Conservation (phyloP, 2,113 vertebrate genomes). For the Aramus guarauna region DNA sequence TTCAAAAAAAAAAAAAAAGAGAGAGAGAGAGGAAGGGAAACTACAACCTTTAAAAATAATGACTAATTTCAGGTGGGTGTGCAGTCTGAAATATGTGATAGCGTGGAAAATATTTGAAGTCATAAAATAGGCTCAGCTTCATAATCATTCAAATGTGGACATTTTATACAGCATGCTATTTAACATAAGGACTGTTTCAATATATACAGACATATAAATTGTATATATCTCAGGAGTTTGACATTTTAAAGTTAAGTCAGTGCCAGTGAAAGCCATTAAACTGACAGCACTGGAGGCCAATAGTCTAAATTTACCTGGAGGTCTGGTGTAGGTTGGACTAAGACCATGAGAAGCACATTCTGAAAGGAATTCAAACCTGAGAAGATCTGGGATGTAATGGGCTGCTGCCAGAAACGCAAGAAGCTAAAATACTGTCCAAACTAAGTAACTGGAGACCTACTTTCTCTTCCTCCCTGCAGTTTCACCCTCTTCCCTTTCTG, state of each 20-base stretch:
- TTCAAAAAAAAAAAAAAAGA: too few species aligned
- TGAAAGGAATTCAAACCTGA: neutral
- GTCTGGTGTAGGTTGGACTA: neutral
- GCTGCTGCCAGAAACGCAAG: neutral
- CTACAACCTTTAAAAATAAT: neutral
- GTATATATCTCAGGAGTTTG: neutral
- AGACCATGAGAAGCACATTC: neutral
- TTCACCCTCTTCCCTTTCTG: neutral
- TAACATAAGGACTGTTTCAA: neutral
- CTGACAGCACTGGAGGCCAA: neutral
- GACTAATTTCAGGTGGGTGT: neutral
- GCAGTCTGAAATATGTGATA: neutral
- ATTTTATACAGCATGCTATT: neutral
- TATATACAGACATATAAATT: neutral
- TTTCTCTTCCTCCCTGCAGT: neutral
- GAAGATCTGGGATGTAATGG: neutral
- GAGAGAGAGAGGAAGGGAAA: neutral
- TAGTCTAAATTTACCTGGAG: neutral
- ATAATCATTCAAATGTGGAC: neutral
- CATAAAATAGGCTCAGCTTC: constrained; percentile 7
- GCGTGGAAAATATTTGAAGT: constrained; percentile 34
- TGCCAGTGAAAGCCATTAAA: neutral
- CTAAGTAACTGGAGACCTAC: neutral
- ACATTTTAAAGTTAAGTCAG: neutral
- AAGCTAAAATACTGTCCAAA: neutral